These are phyloP conservation scores for Thysanoteuthis rhombus DNA, from an alignment of 2,888 invertebrate genomes.

Conservation along the genomic window DNA sequence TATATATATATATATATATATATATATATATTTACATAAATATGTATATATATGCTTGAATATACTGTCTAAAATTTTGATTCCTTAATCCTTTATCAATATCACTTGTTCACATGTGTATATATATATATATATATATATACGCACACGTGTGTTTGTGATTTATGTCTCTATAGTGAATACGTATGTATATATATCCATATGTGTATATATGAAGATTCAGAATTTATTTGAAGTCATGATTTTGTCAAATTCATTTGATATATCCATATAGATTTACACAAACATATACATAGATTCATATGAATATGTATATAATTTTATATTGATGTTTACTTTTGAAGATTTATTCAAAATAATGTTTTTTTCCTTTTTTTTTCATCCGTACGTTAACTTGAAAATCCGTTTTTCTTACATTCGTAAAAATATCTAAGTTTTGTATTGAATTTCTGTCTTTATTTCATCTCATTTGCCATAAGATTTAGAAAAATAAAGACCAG, in stretches of 20 bases:
- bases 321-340: neutral
- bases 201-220: no score
- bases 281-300: neutral
- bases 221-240: no score
- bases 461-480: neutral
- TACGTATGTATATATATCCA: no score
- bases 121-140: no score
- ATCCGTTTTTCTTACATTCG: neutral
- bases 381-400: neutral
- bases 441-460: neutral
- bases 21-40: neutral
- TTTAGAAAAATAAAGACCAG: neutral
- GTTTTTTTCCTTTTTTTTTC: no score
- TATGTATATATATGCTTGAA: neutral
- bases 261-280: neutral
- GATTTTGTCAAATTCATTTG: neutral
- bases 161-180: no score
- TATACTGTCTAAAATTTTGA: neutral
- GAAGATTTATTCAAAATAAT: no score
- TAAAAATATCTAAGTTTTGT: no score
- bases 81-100: no score
- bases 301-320: neutral
- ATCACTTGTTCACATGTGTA: no score
- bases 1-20: neutral
- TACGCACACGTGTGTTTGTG: no score